Evolutionary conservation across 2,797 vertebrate species (phyloP), one percentile per base, ranked within the genome.

Genomic region (Tokudaia muenninki): DNA sequence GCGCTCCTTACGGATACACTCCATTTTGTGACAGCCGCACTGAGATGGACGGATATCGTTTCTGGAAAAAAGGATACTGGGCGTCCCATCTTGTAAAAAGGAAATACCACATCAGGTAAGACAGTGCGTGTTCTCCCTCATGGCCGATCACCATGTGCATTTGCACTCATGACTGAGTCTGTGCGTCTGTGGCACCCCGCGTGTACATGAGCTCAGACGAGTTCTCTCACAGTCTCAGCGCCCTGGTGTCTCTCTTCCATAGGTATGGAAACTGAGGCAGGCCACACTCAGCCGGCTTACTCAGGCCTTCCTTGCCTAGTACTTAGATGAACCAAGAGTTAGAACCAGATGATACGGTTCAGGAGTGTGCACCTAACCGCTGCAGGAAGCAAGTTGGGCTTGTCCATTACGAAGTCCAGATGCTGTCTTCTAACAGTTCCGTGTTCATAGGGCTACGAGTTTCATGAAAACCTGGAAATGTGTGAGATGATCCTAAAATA

Each of bases 41-140:
- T 57, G 99, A 99, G 93, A 99, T 99, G 99, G 99, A 99, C 10
- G 99, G 99, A 0, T 99, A 99, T 97, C 99, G 99, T 55, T 99
- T 99, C 98, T 99, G 99, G 99, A 99, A 99, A 93, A 99, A 98
- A 0, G 99, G 99, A 0, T 99, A 99, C 95, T 99, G 99, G 99
- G 99, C 99, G 0, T 99, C 99, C 0, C 99, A 99, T 98, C 99
- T 99, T 59, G 98, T 98, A 79, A 99, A 98, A 97, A 99, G 99
- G 97, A 99, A 99, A 97, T 99, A 99, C 97, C 99, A 99, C 52
- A 99, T 99, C 91, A 99, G 99, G 99, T 99, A 98, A 88, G 93
- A 88, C 3, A 80, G 26, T 0, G 1, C 19, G 52, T 22, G 17
- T 7, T 55, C 57, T 87, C 87, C 78, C 67, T 67, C 75, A 26